These are phyloP conservation scores for Eulemur coronatus DNA, from an alignment of 2,797 vertebrate genomes.

Conservation along the genomic window DNA sequence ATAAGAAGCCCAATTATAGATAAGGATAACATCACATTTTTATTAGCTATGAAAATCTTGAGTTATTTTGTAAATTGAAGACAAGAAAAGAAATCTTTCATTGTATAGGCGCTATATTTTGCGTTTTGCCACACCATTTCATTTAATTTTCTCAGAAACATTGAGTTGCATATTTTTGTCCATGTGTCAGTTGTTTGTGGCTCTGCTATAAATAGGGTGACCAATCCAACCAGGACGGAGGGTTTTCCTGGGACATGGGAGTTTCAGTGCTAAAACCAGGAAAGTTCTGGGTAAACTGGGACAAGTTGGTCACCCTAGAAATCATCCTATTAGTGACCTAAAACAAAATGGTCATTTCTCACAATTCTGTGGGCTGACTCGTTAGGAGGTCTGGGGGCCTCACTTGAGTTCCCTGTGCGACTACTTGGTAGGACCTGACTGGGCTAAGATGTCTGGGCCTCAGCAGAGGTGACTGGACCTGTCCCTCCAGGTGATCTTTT, in stretches of 20 bases:
- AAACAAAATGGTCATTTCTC: not conserved
- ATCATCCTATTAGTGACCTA: not conserved
- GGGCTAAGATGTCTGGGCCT: not conserved
- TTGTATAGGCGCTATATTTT: not conserved
- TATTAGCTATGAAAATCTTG: slow-evolving; percentile 26
- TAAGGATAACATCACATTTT: not conserved
- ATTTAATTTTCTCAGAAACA: not conserved
- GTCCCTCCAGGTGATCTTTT: not conserved
- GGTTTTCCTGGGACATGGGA: not conserved
- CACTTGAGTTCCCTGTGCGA: fast-evolving
- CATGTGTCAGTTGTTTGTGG: not conserved
- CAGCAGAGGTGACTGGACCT: not conserved
- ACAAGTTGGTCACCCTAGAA: not conserved
- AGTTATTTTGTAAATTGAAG: slow-evolving; percentile 22
- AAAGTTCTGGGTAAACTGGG: not conserved
- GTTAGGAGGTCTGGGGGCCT: not conserved
- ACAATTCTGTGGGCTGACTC: not conserved
- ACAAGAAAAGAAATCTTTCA: not conserved
- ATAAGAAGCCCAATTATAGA: slow-evolving; percentile 5
- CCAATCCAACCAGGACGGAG: not conserved
- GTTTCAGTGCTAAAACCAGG: not conserved
- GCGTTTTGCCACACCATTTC: not conserved
- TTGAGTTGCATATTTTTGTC: not conserved
- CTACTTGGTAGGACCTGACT: not conserved
- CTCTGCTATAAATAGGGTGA: not conserved